Evolutionary conservation across 2,113 vertebrate species (phyloP).

Genomic region (Coreoperca whiteheadi): DNA sequence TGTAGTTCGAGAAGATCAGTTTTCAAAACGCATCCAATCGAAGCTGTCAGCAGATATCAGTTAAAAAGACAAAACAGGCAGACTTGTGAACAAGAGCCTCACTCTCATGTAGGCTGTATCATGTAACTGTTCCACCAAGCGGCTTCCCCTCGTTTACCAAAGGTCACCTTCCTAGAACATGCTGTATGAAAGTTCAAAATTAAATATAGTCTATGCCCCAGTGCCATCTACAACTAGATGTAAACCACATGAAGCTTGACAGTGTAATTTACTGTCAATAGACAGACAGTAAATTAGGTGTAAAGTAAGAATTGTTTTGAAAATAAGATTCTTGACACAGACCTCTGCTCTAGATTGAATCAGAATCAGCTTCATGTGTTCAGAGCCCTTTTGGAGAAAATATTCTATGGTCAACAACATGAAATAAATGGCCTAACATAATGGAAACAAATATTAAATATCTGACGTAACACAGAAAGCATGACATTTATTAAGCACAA

Average conservation of each 20-base stretch:
- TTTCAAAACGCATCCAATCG: background rate
- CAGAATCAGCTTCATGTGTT: background rate
- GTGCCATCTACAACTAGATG: background rate
- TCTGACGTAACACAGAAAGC: background rate
- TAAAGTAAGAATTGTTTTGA: no score
- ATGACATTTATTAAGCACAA: background rate
- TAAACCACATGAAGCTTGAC: slow-evolving; percentile 3
- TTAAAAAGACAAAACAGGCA: background rate
- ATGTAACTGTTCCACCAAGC: slow-evolving; percentile 51
- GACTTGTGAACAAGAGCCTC: slow-evolving; percentile 1
- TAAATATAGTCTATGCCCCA: slow-evolving; percentile 51
- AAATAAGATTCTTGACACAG: no score
- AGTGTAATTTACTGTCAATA: background rate
- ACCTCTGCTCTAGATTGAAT: slow-evolving; percentile 19
- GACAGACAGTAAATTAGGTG: background rate
- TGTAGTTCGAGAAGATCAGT: background rate
- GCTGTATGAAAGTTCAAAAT: slow-evolving; percentile 53
- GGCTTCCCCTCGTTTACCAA: slow-evolving; percentile 34
- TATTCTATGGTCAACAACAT: slow-evolving; percentile 1
- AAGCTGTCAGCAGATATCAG: background rate
- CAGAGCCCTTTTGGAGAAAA: slow-evolving; percentile 2
- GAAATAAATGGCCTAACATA: background rate
- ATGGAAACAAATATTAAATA: background rate
- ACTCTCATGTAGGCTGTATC: slow-evolving; percentile 14
- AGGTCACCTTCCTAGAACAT: slow-evolving; percentile 66